These are phyloP conservation scores for Drosophila antonietae DNA, from an alignment of 2,888 invertebrate species.

Conservation along the genomic window DNA sequence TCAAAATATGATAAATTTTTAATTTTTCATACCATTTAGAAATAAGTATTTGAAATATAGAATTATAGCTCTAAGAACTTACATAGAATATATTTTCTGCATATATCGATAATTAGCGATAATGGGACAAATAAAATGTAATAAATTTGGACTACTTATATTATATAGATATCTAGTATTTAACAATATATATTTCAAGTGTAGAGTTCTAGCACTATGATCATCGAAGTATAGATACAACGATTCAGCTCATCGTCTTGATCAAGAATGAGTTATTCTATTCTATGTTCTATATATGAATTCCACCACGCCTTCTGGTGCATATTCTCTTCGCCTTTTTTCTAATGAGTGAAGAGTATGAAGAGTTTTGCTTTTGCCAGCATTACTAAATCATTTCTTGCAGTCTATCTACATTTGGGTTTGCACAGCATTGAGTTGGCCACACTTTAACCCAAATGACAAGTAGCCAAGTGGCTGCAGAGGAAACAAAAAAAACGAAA, in stretches of 20 bases:
- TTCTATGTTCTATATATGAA: not conserved
- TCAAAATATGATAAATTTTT: too few relatives aligned
- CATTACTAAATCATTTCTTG: not conserved
- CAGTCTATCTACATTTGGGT: not conserved
- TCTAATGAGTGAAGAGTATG: not conserved
- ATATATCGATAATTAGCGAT: too few relatives aligned
- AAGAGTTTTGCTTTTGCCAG: not conserved
- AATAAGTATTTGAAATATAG: not conserved
- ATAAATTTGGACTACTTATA: too few relatives aligned
- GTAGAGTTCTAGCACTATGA: not conserved
- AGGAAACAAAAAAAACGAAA: not conserved
- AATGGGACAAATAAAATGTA: too few relatives aligned
- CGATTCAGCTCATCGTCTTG: not conserved
- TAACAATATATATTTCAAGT: not conserved
- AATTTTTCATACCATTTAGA: too few relatives aligned
- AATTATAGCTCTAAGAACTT: too few relatives aligned
- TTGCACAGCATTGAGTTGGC: conserved; percentile 1
- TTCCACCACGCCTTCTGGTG: not conserved
- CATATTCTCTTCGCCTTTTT: not conserved
- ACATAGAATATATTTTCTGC: too few relatives aligned
- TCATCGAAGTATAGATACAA: not conserved
- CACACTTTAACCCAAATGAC: conserved; percentile 18
- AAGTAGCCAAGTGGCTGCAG: conserved; percentile 16
- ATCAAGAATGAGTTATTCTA: not conserved
- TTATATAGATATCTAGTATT: too few relatives aligned